Evolutionary conservation across 2,888 invertebrate genomes (phyloP), one percentile per base, ranked within the genome.

Genomic region (Exephanes ischioxanthus): DNA sequence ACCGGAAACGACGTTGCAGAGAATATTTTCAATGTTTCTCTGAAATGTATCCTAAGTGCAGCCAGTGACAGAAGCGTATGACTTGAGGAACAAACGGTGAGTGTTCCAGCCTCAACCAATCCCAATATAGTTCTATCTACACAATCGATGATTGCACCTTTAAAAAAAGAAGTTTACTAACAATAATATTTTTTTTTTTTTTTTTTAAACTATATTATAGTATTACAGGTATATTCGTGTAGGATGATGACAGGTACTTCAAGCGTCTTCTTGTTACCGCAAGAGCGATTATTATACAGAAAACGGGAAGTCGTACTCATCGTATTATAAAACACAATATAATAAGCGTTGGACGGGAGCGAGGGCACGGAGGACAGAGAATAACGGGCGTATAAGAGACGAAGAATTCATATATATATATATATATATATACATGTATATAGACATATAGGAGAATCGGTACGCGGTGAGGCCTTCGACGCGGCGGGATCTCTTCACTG

Each of bases 301-400:
- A 72, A 78, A 78, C 78, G 72, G 72, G 72, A 83, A 83, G 83
- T 83, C 83, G 78, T 72, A 66, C 30, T 41, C 9, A 22, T 75
- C 41, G 82, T 77, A 83, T 83, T 83, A 73, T 83, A 72, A 83
- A 73, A 78, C 78, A 72, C 71, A 83, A 83, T 80, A 73, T 83
- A 83, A 79, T 83, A 79, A 83, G 79, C 83, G 51, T 53, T 70
- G 83, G 79, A 80, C 71, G 68, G 61, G 58, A 79, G 79, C 61
- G 79, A 79, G 79, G 79, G 58, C 58, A 79, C 61, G 22, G 19
- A 78, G 58, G 67, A 77, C 37, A 53, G 61, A 70, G 58, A 30
- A 68, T 63, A 63, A 45, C n/a, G 33, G 45, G 48, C 68, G 67
- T 26, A 14, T 63, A 30, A 71, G 51, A 48, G 61, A 51, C 45